Conservation (phyloP, 2,888 invertebrate genomes). For the Marasmarcha lunaedactyla region DNA sequence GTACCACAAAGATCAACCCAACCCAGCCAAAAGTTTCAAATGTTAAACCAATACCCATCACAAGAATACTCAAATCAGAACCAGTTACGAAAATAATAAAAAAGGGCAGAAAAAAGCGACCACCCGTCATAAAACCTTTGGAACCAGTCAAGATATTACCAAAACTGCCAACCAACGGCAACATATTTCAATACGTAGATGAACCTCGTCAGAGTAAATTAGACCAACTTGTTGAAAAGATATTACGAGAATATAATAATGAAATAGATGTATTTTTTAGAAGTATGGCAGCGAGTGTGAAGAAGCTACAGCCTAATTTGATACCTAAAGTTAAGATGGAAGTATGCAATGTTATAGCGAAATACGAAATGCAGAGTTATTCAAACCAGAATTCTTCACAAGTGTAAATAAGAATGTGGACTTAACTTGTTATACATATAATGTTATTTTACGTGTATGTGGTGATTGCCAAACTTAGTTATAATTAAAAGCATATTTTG, state of each 20-base stretch:
- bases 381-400: constrained; percentile 23
- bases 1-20: too few species aligned
- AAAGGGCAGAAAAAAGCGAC: constrained; percentile 2
- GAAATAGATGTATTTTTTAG: constrained; percentile 62
- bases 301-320: constrained; percentile 56
- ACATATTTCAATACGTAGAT: constrained; percentile 36
- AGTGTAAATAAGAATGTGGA: too few species aligned
- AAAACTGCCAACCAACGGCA: constrained; percentile 13
- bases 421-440: too few species aligned
- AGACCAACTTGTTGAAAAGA: constrained; percentile 55
- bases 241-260: constrained; percentile 56
- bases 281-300: constrained; percentile 63
- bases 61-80: neutral
- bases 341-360: constrained; percentile 62
- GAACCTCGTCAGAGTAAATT: constrained; percentile 43
- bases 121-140: constrained; percentile 5
- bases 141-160: constrained; percentile 28
- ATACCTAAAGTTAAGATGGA: constrained; percentile 66
- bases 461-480: too few species aligned
- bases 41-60: neutral
- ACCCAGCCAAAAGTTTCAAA: neutral
- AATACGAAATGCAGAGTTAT: constrained; percentile 64
- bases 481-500: too few species aligned
- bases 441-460: too few species aligned
- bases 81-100: neutral